Conservation (phyloP, 2,888 invertebrate genomes). For the Temnothorax ravouxi region DNA sequence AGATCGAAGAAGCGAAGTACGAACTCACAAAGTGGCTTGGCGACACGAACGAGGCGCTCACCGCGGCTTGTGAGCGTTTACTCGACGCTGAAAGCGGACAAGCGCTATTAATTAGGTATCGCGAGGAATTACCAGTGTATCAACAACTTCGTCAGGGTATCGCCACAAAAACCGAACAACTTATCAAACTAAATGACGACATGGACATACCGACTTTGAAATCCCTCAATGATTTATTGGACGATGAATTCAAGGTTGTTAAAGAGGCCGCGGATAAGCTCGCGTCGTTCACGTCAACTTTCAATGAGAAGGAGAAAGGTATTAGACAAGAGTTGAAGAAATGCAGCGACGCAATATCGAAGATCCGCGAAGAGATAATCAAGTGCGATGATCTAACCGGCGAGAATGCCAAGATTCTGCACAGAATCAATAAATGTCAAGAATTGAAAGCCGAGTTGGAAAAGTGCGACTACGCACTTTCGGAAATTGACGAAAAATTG, state of each 20-base stretch:
- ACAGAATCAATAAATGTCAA: constrained; percentile 92
- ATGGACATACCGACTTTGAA: constrained; percentile 90
- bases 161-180: constrained; percentile 92
- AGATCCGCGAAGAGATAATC: constrained; percentile 93
- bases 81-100: constrained; percentile 94
- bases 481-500: constrained; percentile 90
- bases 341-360: constrained; percentile 90
- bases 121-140: constrained; percentile 94
- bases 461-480: constrained; percentile 90
- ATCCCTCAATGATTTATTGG: constrained; percentile 90
- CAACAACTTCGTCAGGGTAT: constrained; percentile 92
- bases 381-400: constrained; percentile 97
- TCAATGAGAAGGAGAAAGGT: constrained; percentile 92
- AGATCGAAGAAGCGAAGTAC: constrained; percentile 94
- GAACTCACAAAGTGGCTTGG: constrained; percentile 94
- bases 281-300: constrained; percentile 91
- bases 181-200: constrained; percentile 91
- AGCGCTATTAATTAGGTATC: constrained; percentile 93
- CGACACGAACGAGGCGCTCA: constrained; percentile 92
- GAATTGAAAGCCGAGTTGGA: constrained; percentile 91
- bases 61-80: constrained; percentile 92
- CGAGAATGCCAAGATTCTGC: constrained; percentile 93
- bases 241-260: constrained; percentile 92
- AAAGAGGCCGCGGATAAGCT: constrained; percentile 91
- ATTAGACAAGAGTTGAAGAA: constrained; percentile 91